These are phyloP conservation scores for Desmophyllum pertusum DNA, from an alignment of 92 coral and sea anemone species.

Conservation along the genomic window DNA sequence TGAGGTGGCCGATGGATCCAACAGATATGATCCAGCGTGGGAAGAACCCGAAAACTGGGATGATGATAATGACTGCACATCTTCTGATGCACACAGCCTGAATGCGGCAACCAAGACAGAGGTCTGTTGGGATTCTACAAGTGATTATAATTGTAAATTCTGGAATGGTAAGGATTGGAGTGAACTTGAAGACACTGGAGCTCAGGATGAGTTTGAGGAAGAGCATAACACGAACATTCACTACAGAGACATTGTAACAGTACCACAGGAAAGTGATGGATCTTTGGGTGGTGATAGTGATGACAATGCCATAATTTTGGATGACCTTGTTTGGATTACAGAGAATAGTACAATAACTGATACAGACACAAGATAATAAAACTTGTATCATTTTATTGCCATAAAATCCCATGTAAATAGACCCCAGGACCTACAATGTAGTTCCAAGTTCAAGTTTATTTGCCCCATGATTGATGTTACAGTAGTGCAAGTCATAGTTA, in stretches of 20 bases:
- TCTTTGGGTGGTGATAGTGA: slow-evolving; percentile 31
- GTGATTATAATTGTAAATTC: slow-evolving; percentile 25
- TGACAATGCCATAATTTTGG: slow-evolving; percentile 52
- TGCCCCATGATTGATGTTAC: too few relatives aligned
- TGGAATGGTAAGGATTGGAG: slow-evolving; percentile 57
- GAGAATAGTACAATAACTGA: slow-evolving; percentile 9
- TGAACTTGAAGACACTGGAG: slow-evolving; percentile 35
- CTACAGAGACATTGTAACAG: slow-evolving; percentile 10
- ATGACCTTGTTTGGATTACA: slow-evolving; percentile 61
- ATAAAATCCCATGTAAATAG: too few relatives aligned
- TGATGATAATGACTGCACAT: not conserved
- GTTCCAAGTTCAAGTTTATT: too few relatives aligned
- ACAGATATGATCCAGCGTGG: not conserved
- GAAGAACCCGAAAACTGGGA: slow-evolving; percentile 26
- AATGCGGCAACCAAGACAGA: not conserved
- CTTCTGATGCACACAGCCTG: not conserved
- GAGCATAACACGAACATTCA: not conserved
- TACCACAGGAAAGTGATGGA: slow-evolving; percentile 38
- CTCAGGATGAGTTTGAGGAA: slow-evolving; percentile 15
- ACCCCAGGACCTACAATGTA: too few relatives aligned
- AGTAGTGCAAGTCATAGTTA: too few relatives aligned
- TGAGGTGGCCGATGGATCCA: not conserved
- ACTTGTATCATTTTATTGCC: not conserved
- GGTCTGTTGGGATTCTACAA: slow-evolving; percentile 54
- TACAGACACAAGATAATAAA: not conserved